A percentile compares a stretch with the other conserved stretches of the same genome.
Conservation (phyloP, 2,888 invertebrate species). For the Drosophila aldrichi region DNA sequence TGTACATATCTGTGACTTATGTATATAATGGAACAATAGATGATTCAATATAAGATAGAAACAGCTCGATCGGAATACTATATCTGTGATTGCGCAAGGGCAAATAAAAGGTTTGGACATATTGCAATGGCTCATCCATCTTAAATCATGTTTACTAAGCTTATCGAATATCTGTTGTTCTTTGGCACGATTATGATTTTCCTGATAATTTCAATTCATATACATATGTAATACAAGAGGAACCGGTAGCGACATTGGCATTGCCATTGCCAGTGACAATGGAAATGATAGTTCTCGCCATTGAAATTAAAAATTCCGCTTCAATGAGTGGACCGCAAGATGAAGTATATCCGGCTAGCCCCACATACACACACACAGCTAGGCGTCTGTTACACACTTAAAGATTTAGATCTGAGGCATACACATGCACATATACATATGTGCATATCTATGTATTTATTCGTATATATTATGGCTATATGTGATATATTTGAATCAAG, state of each 20-base stretch:
- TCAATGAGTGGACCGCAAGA: constrained; percentile 67
- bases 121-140: not conserved
- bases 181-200: not conserved
- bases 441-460: not conserved
- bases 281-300: constrained; percentile 39
- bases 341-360: constrained; percentile 74
- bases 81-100: constrained; percentile 8
- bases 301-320: constrained; percentile 74
- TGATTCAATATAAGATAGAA: not conserved
- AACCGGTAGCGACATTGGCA: constrained; percentile 38
- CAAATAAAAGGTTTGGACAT: too few species aligned
- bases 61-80: not conserved
- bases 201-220: not conserved
- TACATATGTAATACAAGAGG: constrained; percentile 3
- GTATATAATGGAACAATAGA: constrained; percentile 5
- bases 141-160: too few species aligned
- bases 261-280: constrained; percentile 43
- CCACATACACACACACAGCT: constrained; percentile 11
- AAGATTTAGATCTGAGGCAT: constrained; percentile 41
- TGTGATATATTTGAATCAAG: constrained; percentile 15
- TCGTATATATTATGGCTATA: constrained; percentile 1
- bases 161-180: not conserved
- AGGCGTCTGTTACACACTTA: constrained; percentile 31
- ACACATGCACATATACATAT: not conserved
- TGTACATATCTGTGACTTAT: not conserved